A percentile compares a stretch with the other conserved stretches of the same genome.
phyloP scores from a whole-genome alignment of 2,113 vertebrate genomes.

The Phodopus roborovskii region DNA sequence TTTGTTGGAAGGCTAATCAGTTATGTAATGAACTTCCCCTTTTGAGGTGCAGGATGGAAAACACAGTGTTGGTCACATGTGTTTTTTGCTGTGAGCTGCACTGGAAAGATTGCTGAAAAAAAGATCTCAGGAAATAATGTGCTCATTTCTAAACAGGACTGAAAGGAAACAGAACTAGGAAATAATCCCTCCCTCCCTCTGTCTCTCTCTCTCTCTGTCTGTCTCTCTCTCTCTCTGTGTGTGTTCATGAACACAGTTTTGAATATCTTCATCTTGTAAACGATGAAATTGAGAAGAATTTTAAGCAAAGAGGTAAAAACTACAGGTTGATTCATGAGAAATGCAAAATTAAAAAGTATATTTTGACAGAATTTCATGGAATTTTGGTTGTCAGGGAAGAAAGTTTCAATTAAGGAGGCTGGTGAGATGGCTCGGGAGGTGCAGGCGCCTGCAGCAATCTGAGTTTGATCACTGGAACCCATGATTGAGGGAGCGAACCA shows the following conservation, averaged over 20 bases:
- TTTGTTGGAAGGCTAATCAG: neutral
- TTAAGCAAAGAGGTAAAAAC: neutral
- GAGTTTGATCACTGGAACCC: neutral
- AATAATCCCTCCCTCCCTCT: neutral
- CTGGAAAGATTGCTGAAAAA: neutral
- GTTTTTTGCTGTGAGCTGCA: neutral
- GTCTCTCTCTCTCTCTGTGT: too few species aligned
- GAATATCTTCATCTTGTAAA: neutral
- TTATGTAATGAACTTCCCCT: slow-evolving; percentile 4
- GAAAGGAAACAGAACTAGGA: slow-evolving; percentile 6
- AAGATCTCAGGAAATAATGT: neutral
- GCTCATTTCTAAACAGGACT: neutral
- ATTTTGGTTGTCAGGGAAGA: neutral
- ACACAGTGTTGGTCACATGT: neutral
- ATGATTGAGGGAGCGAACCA: neutral
- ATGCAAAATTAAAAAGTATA: neutral
- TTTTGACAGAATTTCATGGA: neutral
- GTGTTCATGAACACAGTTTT: neutral
- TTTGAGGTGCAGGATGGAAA: neutral
- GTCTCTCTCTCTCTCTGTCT: neutral
- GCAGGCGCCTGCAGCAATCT: neutral
- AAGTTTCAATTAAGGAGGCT: neutral
- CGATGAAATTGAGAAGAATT: slow-evolving; percentile 17
- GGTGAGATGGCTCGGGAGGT: neutral
- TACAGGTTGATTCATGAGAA: neutral